These are phyloP conservation scores for Agrotis clavis DNA, from an alignment of 2,888 invertebrate species.

Conservation along the genomic window DNA sequence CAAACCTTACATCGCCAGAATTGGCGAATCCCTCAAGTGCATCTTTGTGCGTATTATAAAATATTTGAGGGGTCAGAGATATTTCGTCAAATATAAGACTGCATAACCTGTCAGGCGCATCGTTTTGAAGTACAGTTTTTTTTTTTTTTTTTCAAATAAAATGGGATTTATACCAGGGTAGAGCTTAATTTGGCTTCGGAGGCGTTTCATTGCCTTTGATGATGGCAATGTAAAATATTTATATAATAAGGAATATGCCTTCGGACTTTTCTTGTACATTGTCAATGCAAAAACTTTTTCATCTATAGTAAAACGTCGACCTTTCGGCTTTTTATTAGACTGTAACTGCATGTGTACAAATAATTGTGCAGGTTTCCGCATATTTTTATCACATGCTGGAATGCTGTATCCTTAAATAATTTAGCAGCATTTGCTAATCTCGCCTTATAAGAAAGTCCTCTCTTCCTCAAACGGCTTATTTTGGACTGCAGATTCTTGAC, in stretches of 20 bases:
- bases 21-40: no score
- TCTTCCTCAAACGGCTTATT: conserved; percentile 1
- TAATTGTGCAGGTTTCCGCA: background rate
- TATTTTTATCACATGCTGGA: conserved; percentile 1
- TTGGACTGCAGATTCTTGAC: no score
- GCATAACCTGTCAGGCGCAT: background rate
- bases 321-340: conserved; percentile 1
- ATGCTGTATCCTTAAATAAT: conserved; percentile 2
- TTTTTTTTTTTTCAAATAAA: background rate
- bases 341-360: conserved; percentile 2
- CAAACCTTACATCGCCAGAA: no score
- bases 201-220: conserved; percentile 10
- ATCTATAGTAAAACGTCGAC: background rate
- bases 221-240: conserved; percentile 11
- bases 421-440: conserved; percentile 3
- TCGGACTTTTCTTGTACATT: conserved; percentile 5
- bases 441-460: conserved; percentile 1
- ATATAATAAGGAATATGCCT: background rate
- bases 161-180: background rate
- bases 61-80: conserved; percentile 5
- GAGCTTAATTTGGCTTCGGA: background rate
- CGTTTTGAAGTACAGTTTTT: conserved; percentile 3
- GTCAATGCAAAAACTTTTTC: conserved; percentile 1
- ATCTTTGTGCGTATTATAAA: conserved; percentile 1
- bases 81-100: background rate